Base-by-base conservation (phyloP, 2,888 invertebrate species). In the Lymantria monacha region DNA sequence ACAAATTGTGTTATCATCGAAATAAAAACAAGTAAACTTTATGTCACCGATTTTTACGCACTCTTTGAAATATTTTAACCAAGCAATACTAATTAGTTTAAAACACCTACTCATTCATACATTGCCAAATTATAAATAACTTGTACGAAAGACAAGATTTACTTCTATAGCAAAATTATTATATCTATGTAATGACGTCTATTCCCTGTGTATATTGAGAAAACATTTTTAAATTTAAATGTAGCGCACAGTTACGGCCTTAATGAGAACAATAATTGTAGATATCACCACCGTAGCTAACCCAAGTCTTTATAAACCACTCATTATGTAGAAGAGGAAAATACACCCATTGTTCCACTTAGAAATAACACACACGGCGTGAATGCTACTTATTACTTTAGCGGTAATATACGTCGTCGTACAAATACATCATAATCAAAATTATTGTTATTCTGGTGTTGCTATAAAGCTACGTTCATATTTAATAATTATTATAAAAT, bases 381-480 rank as follows among this genome's bases (percentile, higher is more conserved):
- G 22, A 22, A 22, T 22, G 22, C 3, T 33, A 33, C 9, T 33
- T 33, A 2, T 33, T 57, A 57, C 53, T 55, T 59, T 54, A 49
- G 42, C 30, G 36, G 22, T 22, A 22, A 45, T 42, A 66, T 33
- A 33, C 10, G 33, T 10, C 10, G 33, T 10, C 33, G 33, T 8
- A 57, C 52, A 47, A 49, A 44, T 51, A 59, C 62, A 64, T 61
- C 53, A 44, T 40, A 55, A 55, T 65, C 46, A 62, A 40, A 55
- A 61, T 53, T 51, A 68, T 65, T 65, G 48, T 62, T 65, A 60
- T 65, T 62, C 57, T 50, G 47, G 44, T 55, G 38, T 44, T 55
- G 42, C 31, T 49, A 12, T 54, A 44, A 57, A 46, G 65, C 31
- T 36, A 38, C 38, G 61, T 54, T 45, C 44, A 60, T 42, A 49